A percentile compares a stretch with the other conserved stretches of the same genome.
phyloP scores from a whole-genome alignment of 53 echinoderm and acorn worm species.

The Glandiceps talaboti region DNA sequence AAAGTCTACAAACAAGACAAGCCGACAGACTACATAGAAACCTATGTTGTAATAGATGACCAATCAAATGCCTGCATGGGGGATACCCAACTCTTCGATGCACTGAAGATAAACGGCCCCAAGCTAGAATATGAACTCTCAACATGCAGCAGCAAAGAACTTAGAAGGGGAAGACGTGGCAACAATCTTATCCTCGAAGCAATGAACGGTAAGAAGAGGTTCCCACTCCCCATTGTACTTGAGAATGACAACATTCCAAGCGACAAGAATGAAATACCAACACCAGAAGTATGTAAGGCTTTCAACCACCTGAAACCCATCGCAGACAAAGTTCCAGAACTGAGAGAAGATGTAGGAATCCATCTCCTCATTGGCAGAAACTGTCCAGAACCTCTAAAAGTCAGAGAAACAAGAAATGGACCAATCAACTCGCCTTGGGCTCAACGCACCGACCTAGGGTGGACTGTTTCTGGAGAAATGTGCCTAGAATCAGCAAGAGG shows the following conservation, averaged over 20 bases:
- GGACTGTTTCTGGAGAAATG: too few species aligned
- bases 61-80: constrained; percentile 5
- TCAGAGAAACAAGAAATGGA: constrained; percentile 36
- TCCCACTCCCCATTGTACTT: not conserved
- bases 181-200: not conserved
- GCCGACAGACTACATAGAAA: not conserved
- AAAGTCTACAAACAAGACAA: constrained; percentile 2
- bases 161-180: not conserved
- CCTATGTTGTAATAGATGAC: constrained; percentile 5
- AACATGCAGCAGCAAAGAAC: not conserved
- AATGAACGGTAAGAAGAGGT: constrained; percentile 2
- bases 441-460: constrained; percentile 32
- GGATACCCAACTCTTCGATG: not conserved
- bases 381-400: constrained; percentile 45
- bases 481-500: too few species aligned
- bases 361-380: constrained; percentile 26
- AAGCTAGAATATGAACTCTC: not conserved
- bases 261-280: constrained; percentile 3
- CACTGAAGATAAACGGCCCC: not conserved
- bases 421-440: constrained; percentile 41
- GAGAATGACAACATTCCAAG: not conserved
- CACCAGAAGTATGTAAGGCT: constrained; percentile 7
- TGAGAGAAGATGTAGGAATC: constrained; percentile 20
- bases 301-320: constrained; percentile 10
- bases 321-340: constrained; percentile 5